Evolutionary conservation across 2,797 vertebrate genomes (phyloP), one percentile per base, ranked within the genome.

Genomic region (Tarsius wallacei): DNA sequence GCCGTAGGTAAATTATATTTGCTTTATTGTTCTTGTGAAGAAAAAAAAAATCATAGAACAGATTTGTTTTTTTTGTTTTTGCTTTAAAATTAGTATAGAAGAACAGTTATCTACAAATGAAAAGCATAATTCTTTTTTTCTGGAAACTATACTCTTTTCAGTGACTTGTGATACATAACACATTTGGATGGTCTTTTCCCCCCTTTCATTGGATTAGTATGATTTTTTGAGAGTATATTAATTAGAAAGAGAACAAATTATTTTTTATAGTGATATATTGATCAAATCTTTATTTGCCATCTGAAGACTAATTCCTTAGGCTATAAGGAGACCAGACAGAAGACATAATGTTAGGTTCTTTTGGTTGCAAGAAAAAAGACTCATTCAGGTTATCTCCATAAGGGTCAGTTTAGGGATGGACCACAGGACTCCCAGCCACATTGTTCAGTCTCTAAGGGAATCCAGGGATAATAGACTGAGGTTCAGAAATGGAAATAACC

Each of bases 1-100:
- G 53, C 28, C 26, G 42, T 51, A 73, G 57, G n/a, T 42, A 94
- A 88, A 31, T 81, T 71, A 13, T 70, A 12, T 70, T 93, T 85
- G 26, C 63, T 82, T 87, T 83, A 33, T 85, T 95, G n/a, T 84
- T 94, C 61, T 77, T 90, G 22, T 55, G 71, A 88, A 81, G 70
- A 71, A 91, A 76, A n/a, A 90, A 24, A 96, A 91, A 76, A 51
- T 90, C 36, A 64, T 61, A 51, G 13, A 8, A n/a, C 31, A 61
- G 42, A 17, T 73, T 90, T 55, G 33, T 59, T 78, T 63, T 78
- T 63, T 68, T 70, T 76, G 31, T 77, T 93, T 95, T 86, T 91
- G 47, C 3, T 86, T 86, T 94, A 71, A 51, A 71, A 81, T 97
- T 76, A 88, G 47, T 91, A 12, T 42, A 74, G 51, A 57, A 73